Evolutionary conservation across 1,140 invertebrate species (phyloP).

Genomic region (Polypedilum pembai): DNA sequence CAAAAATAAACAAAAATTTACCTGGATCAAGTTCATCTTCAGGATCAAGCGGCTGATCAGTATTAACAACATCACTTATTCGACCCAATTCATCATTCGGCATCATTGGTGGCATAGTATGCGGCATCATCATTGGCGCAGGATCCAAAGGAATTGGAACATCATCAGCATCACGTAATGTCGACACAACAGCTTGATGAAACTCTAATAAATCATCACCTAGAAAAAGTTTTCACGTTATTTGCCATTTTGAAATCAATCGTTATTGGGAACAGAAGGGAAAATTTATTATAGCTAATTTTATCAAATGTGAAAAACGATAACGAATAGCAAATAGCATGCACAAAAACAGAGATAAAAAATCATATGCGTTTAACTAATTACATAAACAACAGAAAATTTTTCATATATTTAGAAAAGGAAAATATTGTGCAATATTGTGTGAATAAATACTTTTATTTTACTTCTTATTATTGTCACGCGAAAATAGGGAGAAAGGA

Average conservation of each 20-base stretch:
- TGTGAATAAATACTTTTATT: too few species aligned
- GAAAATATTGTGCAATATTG: too few species aligned
- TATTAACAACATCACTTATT: conserved; percentile 14
- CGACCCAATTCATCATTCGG: neutral
- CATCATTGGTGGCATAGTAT: neutral
- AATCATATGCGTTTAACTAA: too few species aligned
- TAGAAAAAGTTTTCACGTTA: conserved; percentile 31
- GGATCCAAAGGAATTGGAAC: conserved; percentile 53
- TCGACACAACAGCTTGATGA: conserved; percentile 62
- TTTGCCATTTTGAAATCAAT: neutral
- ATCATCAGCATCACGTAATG: conserved; percentile 56
- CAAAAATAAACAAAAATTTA: neutral
- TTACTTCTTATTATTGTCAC: too few species aligned
- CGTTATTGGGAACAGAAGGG: too few species aligned
- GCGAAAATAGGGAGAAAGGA: too few species aligned
- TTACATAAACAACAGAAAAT: too few species aligned
- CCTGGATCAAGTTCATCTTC: conserved; percentile 21
- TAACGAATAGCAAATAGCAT: too few species aligned
- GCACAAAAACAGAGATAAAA: too few species aligned
- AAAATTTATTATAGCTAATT: too few species aligned
- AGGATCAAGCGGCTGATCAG: neutral
- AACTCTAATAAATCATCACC: conserved; percentile 87
- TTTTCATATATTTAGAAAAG: too few species aligned
- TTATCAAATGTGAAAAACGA: too few species aligned
- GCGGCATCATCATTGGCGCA: conserved; percentile 46